Conservation (phyloP, 2,888 invertebrate genomes). For the Pristionchus entomophagus region DNA sequence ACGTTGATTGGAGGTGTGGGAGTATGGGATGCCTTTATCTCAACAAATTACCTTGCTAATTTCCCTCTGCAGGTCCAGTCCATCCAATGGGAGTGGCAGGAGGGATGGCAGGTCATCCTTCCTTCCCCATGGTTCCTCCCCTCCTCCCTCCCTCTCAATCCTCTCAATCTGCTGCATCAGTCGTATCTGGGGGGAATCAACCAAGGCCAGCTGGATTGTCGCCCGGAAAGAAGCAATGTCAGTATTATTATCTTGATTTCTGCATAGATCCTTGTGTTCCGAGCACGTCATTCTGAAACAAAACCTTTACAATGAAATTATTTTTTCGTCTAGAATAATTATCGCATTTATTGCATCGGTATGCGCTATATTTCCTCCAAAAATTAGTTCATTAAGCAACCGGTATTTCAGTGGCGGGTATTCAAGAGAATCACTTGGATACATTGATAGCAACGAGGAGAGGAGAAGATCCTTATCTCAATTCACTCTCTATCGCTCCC, state of each 20-base stretch:
- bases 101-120: not conserved
- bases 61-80: not conserved
- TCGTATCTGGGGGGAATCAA: not conserved
- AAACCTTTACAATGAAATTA: no score
- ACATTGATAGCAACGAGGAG: conserved; percentile 7
- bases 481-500: not conserved
- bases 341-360: no score
- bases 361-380: no score
- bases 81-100: conserved; percentile 17
- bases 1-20: no score
- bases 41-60: not conserved
- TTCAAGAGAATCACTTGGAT: no score
- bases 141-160: not conserved
- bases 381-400: no score
- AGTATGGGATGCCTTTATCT: no score
- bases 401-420: no score
- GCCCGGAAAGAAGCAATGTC: not conserved
- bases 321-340: no score
- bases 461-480: not conserved
- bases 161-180: not conserved
- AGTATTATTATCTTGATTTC: not conserved
- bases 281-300: no score
- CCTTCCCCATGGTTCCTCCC: not conserved
- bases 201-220: no score
- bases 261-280: no score